Evolutionary conservation across 2,888 invertebrate species (phyloP).

Genomic region (Thyatira batis): DNA sequence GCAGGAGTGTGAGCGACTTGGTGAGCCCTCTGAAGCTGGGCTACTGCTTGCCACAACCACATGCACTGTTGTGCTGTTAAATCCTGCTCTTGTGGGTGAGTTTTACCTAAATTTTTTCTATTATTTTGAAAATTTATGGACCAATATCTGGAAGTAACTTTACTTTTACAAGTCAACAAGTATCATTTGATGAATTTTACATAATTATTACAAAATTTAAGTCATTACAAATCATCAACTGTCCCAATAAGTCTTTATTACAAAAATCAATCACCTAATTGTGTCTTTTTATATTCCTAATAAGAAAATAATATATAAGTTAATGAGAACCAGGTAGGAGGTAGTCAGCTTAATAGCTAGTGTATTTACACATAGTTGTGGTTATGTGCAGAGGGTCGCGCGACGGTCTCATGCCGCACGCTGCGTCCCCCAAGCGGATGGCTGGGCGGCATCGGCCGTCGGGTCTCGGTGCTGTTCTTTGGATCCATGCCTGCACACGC

Average conservation of each 20-base stretch:
- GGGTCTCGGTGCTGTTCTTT: constrained; percentile 91
- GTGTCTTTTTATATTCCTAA: too few relatives aligned
- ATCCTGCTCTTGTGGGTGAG: constrained; percentile 47
- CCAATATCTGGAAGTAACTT: too few relatives aligned
- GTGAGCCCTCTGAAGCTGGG: constrained; percentile 86
- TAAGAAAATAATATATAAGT: too few relatives aligned
- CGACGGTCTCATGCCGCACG: constrained; percentile 85
- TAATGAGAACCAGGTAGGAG: too few relatives aligned
- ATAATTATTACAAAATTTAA: too few relatives aligned
- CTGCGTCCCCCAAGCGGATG: constrained; percentile 90
- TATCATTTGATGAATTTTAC: too few relatives aligned
- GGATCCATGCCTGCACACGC: constrained; percentile 86
- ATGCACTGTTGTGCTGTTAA: constrained; percentile 87
- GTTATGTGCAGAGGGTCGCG: constrained; percentile 82
- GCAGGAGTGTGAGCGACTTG: constrained; percentile 91
- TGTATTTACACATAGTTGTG: neutral
- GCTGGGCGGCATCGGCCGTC: constrained; percentile 92
- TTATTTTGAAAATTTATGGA: too few relatives aligned
- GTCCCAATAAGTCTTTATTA: too few relatives aligned
- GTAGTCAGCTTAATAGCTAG: too few relatives aligned
- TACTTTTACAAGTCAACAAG: too few relatives aligned
- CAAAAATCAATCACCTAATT: too few relatives aligned
- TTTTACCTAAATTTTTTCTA: neutral
- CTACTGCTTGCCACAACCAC: constrained; percentile 95
- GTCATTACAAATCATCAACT: too few relatives aligned